Base-by-base conservation (phyloP, 2,113 vertebrate species). In the Reinhardtius hippoglossoides region DNA sequence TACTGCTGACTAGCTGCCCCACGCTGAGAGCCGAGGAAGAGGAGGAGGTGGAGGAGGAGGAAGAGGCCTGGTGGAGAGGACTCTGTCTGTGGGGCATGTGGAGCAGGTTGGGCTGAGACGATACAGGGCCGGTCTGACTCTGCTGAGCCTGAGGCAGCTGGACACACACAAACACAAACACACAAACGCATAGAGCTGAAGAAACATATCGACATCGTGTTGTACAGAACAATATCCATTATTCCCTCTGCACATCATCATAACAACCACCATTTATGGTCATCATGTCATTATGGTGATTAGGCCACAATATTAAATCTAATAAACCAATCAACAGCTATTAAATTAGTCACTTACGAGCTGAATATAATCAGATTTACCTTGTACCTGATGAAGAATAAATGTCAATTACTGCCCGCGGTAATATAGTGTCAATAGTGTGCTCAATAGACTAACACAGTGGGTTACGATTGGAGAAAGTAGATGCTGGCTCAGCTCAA, bases 1-100 rank as follows among this genome's bases (percentile, higher is more conserved):
- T 95, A 99, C 98, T 99, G 97, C 97, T 98, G 95, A 99, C 97
- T 93, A 99, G 96, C 95, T 99, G 97, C 77, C 97, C 97, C 95
- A 99, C 97, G 84, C 98, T 99, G 95, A 99, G 96, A 90, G 97
- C 96, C 62, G 97, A 98, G 92, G 97, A 97, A 59, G 97, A 98
- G 86, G 97, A 98, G 84, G 97, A 97, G 78, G 96, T 96, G 88
- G 97, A 98, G 87, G 94, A 97, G 77, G 97, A 97, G 63, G 97
- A 98, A 82, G 97, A 97, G 85, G 96, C 94, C 95, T 98, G 97
- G 93, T 96, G 95, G 83, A 98, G 97, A 84, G 97, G 96, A 75
- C 94, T 95, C 91, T 95, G 97, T 93, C 95, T 95, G 92, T 98
- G 97, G 92, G 97, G 95, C 95, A 98, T 95, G 93, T 98, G 97